Evolutionary conservation across 53 echinoderm and acorn worm species (phyloP), one percentile per base, ranked within the genome.

Genomic region (Crossaster papposus): DNA sequence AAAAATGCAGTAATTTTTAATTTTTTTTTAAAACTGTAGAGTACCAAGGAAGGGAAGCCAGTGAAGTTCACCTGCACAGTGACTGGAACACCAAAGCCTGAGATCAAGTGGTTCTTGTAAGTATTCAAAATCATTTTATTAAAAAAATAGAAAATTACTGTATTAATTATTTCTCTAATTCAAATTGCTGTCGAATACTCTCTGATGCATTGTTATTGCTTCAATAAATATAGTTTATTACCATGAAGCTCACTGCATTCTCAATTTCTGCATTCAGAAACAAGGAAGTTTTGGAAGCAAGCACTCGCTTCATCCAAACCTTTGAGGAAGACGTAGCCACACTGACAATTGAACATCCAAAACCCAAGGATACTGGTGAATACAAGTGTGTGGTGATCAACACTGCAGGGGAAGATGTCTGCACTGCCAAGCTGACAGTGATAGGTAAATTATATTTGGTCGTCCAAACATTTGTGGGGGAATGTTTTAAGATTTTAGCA

Each of bases 71-170:
- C 87, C 28, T 92, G 94, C 82, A 93, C 88, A 64, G 92, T 96
- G 53, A 78, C 92, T 88, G 96, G 96, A 80, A 93, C 80, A 83
- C 96, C 96, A 63, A 90, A 89, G 71, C 96, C 96, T 52, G 95
- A 94, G 35, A 93, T 96, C 35, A 90, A 93, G 70, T 96, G 96
- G 96, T 96, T 92, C 88, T 82, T 86, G 95, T 94, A 89, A 93
- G 95, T 70, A n/a, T 65, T 5, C 28, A 44, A 44, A 44, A 44
- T 44, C 44, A 44, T 44, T 44, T 44, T 81, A 24, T 81, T 4
- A 3, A 22, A 3, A 34, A 20, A 22, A 32, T 3, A 11, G 1
- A 1, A 12, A 30, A 52, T 52, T 4, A 14, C 54, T 2, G 22
- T 35, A 11, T 36, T 7, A 14, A 51, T 78, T 5, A 7, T 44